Base-by-base conservation (phyloP, 2,797 vertebrate genomes). In the Mormyrops attenuatus region DNA sequence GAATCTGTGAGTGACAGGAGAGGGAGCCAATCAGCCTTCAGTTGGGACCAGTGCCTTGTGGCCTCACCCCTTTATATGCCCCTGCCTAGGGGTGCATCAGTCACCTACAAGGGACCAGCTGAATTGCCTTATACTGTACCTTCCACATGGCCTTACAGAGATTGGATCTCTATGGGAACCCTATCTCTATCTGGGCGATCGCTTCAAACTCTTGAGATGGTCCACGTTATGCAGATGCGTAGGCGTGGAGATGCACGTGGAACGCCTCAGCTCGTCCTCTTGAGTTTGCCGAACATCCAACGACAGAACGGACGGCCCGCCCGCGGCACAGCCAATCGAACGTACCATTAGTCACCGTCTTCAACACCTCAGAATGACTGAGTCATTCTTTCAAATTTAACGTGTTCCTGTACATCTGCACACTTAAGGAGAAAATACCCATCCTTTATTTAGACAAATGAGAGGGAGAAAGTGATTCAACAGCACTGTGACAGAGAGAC, bases 361-460 rank as follows among this genome's bases (percentile, higher is more conserved):
- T 11, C 34, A 15, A 47, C 26, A 52, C 88, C 77, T 53, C n/a
- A 77, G 60, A 49, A 66, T 20, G 38, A 66, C 20, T 69, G 88
- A 52, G 50, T 47, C 88, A 89, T 89, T 47, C 30, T 47, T 82
- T 82, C 13, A 60, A 82, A 82, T 57, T 87, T 84, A 84, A 44
- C 38, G 6, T 13, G 50, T 50, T 60, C 52, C 17, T 47, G 55
- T 85, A 63, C n/a, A 80, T 41, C 41, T 88, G 52, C 30, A 17
- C 22, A 88, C 66, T 77, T n/a, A 52, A n/a, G 60, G 49, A 88
- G 41, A 69, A 52, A 80, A 80, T 41, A 80, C 66, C 49, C 38
- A n/a, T 26, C 55, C 50, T 55, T 80, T 69, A 88, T 88, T 80
- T 55, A 80, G 88, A 82, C 49, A 80, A 88, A 88, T 80, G 49